These are phyloP conservation scores for Styela plicata DNA, from an alignment of 23 tunicate genomes.

Conservation along the genomic window DNA sequence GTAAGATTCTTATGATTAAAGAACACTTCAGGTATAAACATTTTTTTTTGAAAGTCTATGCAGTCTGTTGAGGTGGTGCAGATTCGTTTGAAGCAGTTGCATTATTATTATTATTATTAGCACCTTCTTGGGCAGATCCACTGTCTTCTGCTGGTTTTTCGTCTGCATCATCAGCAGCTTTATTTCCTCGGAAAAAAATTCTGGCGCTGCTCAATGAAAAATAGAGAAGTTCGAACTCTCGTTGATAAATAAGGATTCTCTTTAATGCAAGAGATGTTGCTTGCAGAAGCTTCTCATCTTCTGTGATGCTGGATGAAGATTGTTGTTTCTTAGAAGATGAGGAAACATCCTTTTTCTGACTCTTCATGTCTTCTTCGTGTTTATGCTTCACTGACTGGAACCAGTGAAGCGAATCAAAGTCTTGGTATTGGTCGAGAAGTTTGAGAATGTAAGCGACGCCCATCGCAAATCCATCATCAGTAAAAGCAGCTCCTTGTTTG, in stretches of 20 bases:
- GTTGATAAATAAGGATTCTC: conserved; percentile 67
- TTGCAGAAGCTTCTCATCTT: conserved; percentile 73
- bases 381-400: conserved; percentile 68
- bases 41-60: too few relatives aligned
- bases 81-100: too few relatives aligned
- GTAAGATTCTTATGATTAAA: too few relatives aligned
- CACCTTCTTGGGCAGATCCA: neutral
- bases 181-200: conserved; percentile 80
- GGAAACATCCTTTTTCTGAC: conserved; percentile 30
- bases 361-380: conserved; percentile 39
- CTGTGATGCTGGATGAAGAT: conserved; percentile 14
- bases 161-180: conserved; percentile 44
- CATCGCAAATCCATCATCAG: conserved; percentile 95
- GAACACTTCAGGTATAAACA: too few relatives aligned
- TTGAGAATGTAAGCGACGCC: conserved; percentile 91
- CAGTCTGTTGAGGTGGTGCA: too few relatives aligned
- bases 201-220: conserved; percentile 91
- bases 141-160: neutral
- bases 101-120: neutral
- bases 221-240: conserved; percentile 83
- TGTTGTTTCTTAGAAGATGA: conserved; percentile 34
- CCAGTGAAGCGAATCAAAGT: conserved; percentile 89
- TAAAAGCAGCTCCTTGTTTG: conserved; percentile 90
- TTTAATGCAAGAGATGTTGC: conserved; percentile 81
- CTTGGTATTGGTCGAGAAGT: conserved; percentile 65